These are phyloP conservation scores for Thamnaconus septentrionalis DNA, from an alignment of 2,113 vertebrate species.

Conservation along the genomic window DNA sequence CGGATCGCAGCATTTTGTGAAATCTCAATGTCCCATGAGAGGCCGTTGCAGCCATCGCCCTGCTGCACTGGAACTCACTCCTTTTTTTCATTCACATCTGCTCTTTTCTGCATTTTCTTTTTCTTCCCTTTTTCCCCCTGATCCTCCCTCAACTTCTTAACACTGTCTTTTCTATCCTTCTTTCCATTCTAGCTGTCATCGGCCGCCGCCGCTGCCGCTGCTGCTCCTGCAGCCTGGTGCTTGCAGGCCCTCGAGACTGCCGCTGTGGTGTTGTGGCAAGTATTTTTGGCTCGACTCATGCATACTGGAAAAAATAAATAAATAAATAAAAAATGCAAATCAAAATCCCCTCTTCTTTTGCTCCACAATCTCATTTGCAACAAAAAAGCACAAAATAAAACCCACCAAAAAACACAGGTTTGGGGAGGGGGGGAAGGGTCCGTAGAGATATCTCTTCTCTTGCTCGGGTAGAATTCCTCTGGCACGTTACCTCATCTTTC, in stretches of 20 bases:
- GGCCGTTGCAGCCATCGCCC: constrained; percentile 49
- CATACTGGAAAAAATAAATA: constrained; percentile 47
- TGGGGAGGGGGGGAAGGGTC: constrained; percentile 35
- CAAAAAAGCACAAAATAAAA: constrained; percentile 41
- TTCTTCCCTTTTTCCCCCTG: constrained; percentile 19
- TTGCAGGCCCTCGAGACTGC: constrained; percentile 62
- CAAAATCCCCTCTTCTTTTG: constrained; percentile 52
- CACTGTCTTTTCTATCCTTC: constrained; percentile 41
- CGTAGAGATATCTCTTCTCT: constrained; percentile 68
- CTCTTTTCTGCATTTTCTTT: constrained; percentile 42
- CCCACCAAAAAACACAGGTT: too few relatives aligned
- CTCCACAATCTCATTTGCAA: constrained; percentile 64
- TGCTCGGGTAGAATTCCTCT: constrained; percentile 55
- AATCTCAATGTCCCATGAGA: constrained; percentile 60
- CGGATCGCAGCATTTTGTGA: constrained; percentile 67
- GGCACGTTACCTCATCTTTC: constrained; percentile 63
- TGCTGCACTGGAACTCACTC: constrained; percentile 26
- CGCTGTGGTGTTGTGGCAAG: constrained; percentile 65
- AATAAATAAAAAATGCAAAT: constrained; percentile 75
- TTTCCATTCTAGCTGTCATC: constrained; percentile 14
- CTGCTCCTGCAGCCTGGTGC: constrained; percentile 15
- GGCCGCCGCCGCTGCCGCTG: too few relatives aligned
- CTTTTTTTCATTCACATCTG: constrained; percentile 43
- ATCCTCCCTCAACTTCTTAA: constrained; percentile 28
- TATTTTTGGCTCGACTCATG: constrained; percentile 71